Percentiles rank a stretch among this genome's conserved stretches.
Evolutionary conservation across 53 echinoderm and acorn worm species (phyloP).

Genomic region (Zoroaster sp.): DNA sequence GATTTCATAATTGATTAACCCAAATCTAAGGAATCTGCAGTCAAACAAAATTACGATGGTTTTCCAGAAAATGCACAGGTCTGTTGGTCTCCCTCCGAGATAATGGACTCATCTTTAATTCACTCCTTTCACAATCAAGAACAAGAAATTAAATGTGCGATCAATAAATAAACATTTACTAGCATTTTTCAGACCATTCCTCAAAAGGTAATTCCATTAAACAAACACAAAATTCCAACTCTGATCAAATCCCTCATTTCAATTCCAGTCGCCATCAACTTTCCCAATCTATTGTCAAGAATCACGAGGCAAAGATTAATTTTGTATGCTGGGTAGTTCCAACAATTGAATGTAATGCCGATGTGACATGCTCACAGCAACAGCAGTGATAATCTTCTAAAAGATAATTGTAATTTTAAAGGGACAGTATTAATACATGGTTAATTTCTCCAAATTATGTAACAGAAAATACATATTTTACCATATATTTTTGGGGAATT

Average conservation of each 20-base stretch:
- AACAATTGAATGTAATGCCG: conserved; percentile 33
- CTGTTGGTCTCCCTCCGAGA: no score
- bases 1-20: background rate
- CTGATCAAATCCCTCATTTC: background rate
- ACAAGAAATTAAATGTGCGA: background rate
- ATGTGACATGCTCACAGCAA: conserved; percentile 39
- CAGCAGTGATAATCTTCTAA: conserved; percentile 14
- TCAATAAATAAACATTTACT: background rate
- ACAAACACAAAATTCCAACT: conserved; percentile 12
- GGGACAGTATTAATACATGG: conserved; percentile 10
- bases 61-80: no score
- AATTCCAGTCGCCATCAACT: conserved; percentile 23
- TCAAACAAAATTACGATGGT: background rate
- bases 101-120: background rate
- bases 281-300: conserved; percentile 19
- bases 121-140: background rate
- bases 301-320: conserved; percentile 58
- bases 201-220: conserved; percentile 14
- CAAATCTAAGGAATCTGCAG: background rate
- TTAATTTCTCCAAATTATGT: no score
- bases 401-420: conserved; percentile 58
- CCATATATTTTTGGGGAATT: no score
- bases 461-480: no score
- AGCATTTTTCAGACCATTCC: background rate
- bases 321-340: conserved; percentile 4